Percentiles rank a stretch among this genome's conserved stretches.
Evolutionary conservation across 2,888 invertebrate genomes (phyloP).

Genomic region (Acleris cristana): DNA sequence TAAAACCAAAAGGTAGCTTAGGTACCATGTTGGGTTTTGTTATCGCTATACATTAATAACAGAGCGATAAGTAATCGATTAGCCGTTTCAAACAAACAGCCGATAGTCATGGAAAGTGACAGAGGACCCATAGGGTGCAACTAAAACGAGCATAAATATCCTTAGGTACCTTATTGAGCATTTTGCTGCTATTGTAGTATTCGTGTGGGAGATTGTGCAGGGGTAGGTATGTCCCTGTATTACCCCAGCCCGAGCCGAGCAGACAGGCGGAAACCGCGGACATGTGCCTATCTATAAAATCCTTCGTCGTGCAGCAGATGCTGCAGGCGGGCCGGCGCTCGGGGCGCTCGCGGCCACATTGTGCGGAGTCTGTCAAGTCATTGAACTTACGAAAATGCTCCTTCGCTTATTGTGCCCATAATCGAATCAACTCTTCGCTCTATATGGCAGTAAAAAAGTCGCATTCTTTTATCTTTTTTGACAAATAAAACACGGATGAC

Average conservation of each 20-base stretch:
- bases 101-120: slow-evolving; percentile 26
- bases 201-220: too few species aligned
- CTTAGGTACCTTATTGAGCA: neutral
- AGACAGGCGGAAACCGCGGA: slow-evolving; percentile 50
- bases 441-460: slow-evolving; percentile 72
- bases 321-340: slow-evolving; percentile 58
- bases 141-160: neutral
- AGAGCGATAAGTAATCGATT: slow-evolving; percentile 30
- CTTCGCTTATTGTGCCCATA: slow-evolving; percentile 79
- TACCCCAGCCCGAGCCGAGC: slow-evolving; percentile 3
- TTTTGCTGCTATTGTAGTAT: too few species aligned
- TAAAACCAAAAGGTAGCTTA: neutral
- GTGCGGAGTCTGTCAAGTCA: slow-evolving; percentile 70
- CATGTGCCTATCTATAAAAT: slow-evolving; percentile 68
- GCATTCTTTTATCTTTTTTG: slow-evolving; percentile 66
- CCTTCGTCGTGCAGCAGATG: slow-evolving; percentile 71
- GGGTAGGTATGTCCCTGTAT: neutral
- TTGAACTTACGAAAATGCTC: slow-evolving; percentile 80
- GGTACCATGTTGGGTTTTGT: slow-evolving; percentile 18
- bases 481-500: slow-evolving; percentile 63
- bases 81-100: slow-evolving; percentile 18
- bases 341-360: slow-evolving; percentile 65
- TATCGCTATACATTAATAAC: slow-evolving; percentile 33
- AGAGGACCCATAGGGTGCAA: slow-evolving; percentile 3
- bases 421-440: slow-evolving; percentile 76